Percentiles rank a stretch among this genome's conserved stretches.
These are phyloP conservation scores for Girardinichthys multiradiatus DNA, from an alignment of 2,113 vertebrate species.

Conservation along the genomic window DNA sequence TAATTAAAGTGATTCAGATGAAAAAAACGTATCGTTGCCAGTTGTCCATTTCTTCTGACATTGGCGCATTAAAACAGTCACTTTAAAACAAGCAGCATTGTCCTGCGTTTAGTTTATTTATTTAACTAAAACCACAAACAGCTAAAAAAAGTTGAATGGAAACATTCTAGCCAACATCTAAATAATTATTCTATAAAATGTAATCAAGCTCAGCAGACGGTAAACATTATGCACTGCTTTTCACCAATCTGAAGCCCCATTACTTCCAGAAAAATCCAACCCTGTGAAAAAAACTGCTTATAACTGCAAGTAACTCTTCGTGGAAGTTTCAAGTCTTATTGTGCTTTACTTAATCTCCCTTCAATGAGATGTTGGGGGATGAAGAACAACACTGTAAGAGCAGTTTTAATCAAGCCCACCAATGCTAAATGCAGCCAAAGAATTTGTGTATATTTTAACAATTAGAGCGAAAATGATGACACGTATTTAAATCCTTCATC, in stretches of 20 bases:
- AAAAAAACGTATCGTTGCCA: slow-evolving; percentile 35
- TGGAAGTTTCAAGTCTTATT: neutral
- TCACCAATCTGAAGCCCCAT: neutral
- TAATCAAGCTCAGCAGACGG: slow-evolving; percentile 18
- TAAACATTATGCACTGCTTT: neutral
- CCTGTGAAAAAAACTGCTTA: neutral
- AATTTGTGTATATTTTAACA: slow-evolving; percentile 31
- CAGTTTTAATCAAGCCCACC: slow-evolving; percentile 1
- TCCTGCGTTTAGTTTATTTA: neutral
- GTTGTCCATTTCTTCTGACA: slow-evolving; percentile 52
- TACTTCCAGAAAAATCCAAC: neutral
- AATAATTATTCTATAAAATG: neutral
- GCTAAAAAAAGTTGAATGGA: neutral
- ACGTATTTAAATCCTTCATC: slow-evolving; percentile 41
- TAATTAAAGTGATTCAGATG: slow-evolving; percentile 57
- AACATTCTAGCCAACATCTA: neutral
- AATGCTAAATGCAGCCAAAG: neutral
- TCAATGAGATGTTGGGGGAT: slow-evolving; percentile 5
- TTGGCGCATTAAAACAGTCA: neutral
- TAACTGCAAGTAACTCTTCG: neutral
- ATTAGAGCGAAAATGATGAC: slow-evolving; percentile 49
- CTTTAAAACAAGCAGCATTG: slow-evolving; percentile 20
- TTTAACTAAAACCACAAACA: neutral
- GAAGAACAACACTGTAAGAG: slow-evolving; percentile 3
- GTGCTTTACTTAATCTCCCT: neutral